phyloP scores from a whole-genome alignment of 2,888 invertebrate genomes.

The Pyrocoelia pectoralis region DNA sequence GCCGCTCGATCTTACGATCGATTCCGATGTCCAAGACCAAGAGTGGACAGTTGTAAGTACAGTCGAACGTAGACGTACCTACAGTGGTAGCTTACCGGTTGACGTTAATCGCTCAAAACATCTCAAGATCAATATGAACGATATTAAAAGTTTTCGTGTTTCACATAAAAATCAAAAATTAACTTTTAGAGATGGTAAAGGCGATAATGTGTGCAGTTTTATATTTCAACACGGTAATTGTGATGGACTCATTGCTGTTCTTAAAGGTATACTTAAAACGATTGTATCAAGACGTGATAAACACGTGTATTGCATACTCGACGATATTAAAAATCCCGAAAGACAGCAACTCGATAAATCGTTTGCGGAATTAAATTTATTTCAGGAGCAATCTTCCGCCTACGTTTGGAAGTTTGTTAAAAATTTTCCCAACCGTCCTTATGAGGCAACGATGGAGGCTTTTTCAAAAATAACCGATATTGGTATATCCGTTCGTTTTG shows the following conservation, averaged over 20 bases:
- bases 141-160: slow-evolving; percentile 71
- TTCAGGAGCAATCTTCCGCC: slow-evolving; percentile 73
- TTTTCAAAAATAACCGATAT: slow-evolving; percentile 88
- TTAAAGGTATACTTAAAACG: slow-evolving; percentile 70
- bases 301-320: slow-evolving; percentile 75
- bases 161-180: slow-evolving; percentile 65
- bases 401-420: slow-evolving; percentile 72
- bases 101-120: slow-evolving; percentile 60
- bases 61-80: slow-evolving; percentile 70
- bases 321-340: slow-evolving; percentile 68
- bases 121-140: slow-evolving; percentile 67
- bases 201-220: slow-evolving; percentile 79
- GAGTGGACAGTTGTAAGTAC: slow-evolving; percentile 88
- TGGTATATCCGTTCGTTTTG: slow-evolving; percentile 61
- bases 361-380: slow-evolving; percentile 87
- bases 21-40: slow-evolving; percentile 79
- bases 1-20: slow-evolving; percentile 79
- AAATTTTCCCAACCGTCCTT: slow-evolving; percentile 74
- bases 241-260: slow-evolving; percentile 72
- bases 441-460: slow-evolving; percentile 83
- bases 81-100: slow-evolving; percentile 63
- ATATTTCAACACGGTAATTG: slow-evolving; percentile 90
- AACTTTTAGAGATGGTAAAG: slow-evolving; percentile 74
- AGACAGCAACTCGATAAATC: slow-evolving; percentile 80
- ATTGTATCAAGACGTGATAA: slow-evolving; percentile 76